Evolutionary conservation across 2,113 vertebrate species (phyloP).

Genomic region (Morphnarchus princeps): DNA sequence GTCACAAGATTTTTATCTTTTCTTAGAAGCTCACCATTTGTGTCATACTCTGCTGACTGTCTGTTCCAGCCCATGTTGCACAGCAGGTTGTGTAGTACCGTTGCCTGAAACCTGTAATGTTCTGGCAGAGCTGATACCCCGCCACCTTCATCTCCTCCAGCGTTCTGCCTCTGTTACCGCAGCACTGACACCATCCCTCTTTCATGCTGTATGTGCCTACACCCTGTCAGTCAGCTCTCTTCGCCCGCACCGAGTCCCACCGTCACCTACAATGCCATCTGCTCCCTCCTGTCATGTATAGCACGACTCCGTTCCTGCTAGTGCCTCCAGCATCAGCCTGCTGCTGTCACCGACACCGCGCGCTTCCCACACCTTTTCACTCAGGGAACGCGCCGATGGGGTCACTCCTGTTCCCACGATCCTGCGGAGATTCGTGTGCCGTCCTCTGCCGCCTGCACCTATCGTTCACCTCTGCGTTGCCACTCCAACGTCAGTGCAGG

Average conservation of each 20-base stretch:
- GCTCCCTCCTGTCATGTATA: not conserved
- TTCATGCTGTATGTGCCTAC: rapidly evolving
- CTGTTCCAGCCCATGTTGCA: not conserved
- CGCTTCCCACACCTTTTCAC: not conserved
- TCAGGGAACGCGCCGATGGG: rapidly evolving
- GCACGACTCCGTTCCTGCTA: not conserved
- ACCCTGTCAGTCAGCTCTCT: not conserved
- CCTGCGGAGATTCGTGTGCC: not conserved
- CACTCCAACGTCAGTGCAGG: not conserved
- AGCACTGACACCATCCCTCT: not conserved
- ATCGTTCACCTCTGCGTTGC: rapidly evolving
- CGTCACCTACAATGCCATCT: not conserved
- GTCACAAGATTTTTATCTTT: not conserved
- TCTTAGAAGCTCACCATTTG: rapidly evolving
- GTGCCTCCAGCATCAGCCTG: not conserved
- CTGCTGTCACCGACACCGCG: rapidly evolving
- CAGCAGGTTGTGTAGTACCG: not conserved
- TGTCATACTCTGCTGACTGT: not conserved
- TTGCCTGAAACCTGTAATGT: not conserved
- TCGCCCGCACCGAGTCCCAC: rapidly evolving
- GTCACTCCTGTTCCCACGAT: no score
- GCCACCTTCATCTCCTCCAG: not conserved
- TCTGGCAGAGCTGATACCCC: not conserved
- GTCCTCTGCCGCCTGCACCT: not conserved
- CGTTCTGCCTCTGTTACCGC: not conserved